Base-by-base conservation (phyloP, 2,113 vertebrate genomes). In the Glaucomys volans region DNA sequence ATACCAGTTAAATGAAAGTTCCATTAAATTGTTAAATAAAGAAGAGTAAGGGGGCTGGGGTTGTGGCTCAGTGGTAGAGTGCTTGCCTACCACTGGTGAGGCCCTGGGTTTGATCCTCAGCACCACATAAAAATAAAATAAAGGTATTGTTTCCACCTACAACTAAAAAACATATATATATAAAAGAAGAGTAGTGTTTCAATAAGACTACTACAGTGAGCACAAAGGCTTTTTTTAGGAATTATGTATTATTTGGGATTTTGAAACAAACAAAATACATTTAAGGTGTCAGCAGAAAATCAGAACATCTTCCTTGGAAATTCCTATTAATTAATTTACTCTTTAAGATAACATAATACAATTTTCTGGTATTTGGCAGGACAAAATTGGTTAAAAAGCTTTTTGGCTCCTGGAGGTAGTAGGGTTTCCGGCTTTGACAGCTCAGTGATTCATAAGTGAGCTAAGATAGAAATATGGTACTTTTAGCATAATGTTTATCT, bases 1-100 rank as follows among this genome's bases (percentile, higher is more conserved):
- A 97, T 96, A 97, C 90, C 0, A 0, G 84, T 96, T 97, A 96
- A 96, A 90, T 98, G 84, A 93, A 97, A 94, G 57, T 95, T 98
- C 92, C 69, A 35, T 35, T n/a, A 92, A 93, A 95, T 3, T 86
- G 28, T 82, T 86, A 75, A 74, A 17, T 57, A 95, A n/a, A 85
- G 35, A 54, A 90, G 16, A 74, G 10, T 17, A 90, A n/a, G n/a
- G n/a, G n/a, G n/a, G n/a, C n/a, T n/a, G n/a, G n/a, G n/a, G n/a
- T n/a, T n/a, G n/a, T n/a, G n/a, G n/a, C n/a, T n/a, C n/a, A n/a
- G n/a, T n/a, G n/a, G n/a, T n/a, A n/a, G n/a, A n/a, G n/a, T n/a
- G n/a, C n/a, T n/a, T n/a, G n/a, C n/a, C n/a, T n/a, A n/a, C n/a
- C n/a, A n/a, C n/a, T n/a, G n/a, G n/a, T n/a, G n/a, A n/a, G n/a